These are phyloP conservation scores for Mesodorylaimus sp. DNA, from an alignment of 2,888 invertebrate genomes.

Conservation along the genomic window DNA sequence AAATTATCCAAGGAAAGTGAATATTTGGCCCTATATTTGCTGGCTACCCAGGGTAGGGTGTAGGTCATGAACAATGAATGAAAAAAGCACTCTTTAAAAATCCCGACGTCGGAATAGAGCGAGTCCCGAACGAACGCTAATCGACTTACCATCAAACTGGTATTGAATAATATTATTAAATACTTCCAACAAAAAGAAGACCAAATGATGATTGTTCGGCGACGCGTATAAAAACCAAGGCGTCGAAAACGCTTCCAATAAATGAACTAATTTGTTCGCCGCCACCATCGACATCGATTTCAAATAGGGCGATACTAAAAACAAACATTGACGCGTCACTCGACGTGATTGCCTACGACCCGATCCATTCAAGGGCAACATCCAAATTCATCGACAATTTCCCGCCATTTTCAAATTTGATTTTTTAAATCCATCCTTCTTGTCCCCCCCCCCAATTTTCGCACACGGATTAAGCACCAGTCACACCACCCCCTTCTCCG, in stretches of 20 bases:
- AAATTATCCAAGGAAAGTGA: too few relatives aligned
- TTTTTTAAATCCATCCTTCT: too few relatives aligned
- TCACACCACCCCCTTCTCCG: too few relatives aligned
- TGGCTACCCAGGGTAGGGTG: too few relatives aligned
- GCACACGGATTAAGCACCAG: too few relatives aligned
- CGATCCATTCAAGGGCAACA: not conserved
- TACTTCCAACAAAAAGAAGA: slow-evolving; percentile 92
- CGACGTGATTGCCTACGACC: too few relatives aligned
- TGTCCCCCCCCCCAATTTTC: too few relatives aligned
- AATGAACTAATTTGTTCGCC: slow-evolving; percentile 82
- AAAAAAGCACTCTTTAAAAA: too few relatives aligned
- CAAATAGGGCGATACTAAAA: slow-evolving; percentile 82
- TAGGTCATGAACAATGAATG: too few relatives aligned
- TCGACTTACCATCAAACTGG: slow-evolving; percentile 70
- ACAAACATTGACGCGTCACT: slow-evolving; percentile 4
- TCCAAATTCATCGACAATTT: slow-evolving; percentile 4
- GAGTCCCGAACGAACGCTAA: slow-evolving; percentile 8
- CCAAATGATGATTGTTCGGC: slow-evolving; percentile 87
- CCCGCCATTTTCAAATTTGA: too few relatives aligned
- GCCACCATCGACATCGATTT: slow-evolving; percentile 98
- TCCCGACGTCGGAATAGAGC: too few relatives aligned
- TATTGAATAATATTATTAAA: slow-evolving; percentile 99
- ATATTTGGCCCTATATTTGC: too few relatives aligned
- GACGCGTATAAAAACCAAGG: slow-evolving; percentile 97
- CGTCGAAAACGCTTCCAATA: slow-evolving; percentile 92